Evolutionary conservation across 2,888 invertebrate species (phyloP), one percentile per base, ranked within the genome.

Genomic region (Pyrocoelia pectoralis): DNA sequence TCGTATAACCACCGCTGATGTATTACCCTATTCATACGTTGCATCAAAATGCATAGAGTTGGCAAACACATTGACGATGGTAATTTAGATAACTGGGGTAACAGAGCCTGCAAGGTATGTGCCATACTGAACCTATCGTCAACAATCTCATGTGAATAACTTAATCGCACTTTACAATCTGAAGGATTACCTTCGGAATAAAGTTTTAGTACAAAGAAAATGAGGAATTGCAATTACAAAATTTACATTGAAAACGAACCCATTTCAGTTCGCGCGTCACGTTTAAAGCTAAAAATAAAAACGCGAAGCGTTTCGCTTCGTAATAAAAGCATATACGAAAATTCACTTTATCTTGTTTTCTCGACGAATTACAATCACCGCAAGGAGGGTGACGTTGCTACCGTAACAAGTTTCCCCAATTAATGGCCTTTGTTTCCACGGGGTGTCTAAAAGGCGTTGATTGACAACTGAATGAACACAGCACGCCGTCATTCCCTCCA

Each of bases 11-110:
- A 5, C 24, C 3, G 40, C 57, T 56, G 58, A 61, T 65, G 50
- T 65, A 58, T 65, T 60, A 61, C 58, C 61, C 61, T 28, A 65
- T 65, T 61, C 57, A 61, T 61, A 55, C 43, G 40, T 52, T 58
- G 61, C 61, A 65, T 65, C 65, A 61, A 65, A 65, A 65, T 65
- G 65, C 65, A 65, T 61, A 58, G 61, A 58, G 51, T 65, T 65
- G 43, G 40, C 61, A 58, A 65, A 58, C 61, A 61, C 61, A 57
- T 61, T 61, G 57, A 61, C 43, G 58, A 65, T 61, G 28, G 65
- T 65, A 60, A 65, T 65, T 65, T 65, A 65, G 65, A 65, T 65
- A 65, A 55, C 33, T 33, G n/a, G 33, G 33, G 33, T 33, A 5
- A 56, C 60, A 56, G 19, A 46, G 49, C 10, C 53, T 60, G 60